Conservation (phyloP, 2,797 vertebrate species). For the Pseudocheirus occidentalis region DNA sequence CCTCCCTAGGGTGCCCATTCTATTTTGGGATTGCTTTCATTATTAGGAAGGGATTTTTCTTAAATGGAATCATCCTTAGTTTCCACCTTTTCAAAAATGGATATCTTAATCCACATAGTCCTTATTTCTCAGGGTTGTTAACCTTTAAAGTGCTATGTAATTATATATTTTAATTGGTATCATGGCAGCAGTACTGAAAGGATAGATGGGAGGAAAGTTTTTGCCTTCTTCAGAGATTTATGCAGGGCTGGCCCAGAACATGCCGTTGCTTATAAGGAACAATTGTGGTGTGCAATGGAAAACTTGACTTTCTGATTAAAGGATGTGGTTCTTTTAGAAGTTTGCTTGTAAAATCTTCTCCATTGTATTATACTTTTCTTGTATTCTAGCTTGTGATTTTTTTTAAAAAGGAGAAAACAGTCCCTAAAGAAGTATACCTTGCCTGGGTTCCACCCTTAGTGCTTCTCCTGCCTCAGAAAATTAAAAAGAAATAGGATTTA, state of each 20-base stretch:
- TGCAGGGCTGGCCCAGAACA: not conserved
- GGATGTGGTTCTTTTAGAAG: not conserved
- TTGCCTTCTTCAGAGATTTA: not conserved
- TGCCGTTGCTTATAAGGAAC: not conserved
- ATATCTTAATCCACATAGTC: not conserved
- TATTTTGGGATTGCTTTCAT: not conserved
- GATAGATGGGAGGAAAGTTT: not conserved
- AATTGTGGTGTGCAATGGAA: not conserved
- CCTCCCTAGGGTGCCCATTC: not conserved
- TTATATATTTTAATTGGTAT: not conserved
- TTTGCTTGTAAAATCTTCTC: not conserved
- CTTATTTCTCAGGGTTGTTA: not conserved
- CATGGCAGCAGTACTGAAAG: not conserved
- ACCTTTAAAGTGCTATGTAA: not conserved
- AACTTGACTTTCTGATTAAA: conserved; percentile 8
- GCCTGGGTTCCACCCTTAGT: not conserved
- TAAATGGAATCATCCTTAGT: not conserved
- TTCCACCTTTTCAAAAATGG: not conserved
- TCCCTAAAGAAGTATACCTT: not conserved
- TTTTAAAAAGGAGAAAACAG: not conserved
- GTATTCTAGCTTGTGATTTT: not conserved
- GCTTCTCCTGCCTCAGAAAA: conserved; percentile 2
- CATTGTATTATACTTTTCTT: not conserved
- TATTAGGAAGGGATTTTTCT: not conserved
- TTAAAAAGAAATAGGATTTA: not conserved